Evolutionary conservation across 1,140 invertebrate species (phyloP).

Genomic region (Ladona fulva): DNA sequence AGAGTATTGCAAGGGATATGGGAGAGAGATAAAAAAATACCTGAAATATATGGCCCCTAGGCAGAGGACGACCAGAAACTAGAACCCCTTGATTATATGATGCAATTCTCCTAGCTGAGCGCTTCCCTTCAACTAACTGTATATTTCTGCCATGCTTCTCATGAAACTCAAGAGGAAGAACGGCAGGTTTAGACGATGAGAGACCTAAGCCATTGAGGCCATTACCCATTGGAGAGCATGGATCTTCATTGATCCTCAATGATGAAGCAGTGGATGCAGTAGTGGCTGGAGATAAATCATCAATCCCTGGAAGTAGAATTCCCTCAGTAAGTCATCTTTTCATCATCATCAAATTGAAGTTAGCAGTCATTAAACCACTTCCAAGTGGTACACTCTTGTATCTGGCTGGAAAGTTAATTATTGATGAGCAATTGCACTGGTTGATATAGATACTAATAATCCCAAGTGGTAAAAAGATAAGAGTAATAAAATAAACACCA

Average conservation of each 20-base stretch:
- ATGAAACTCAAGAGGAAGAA: slow-evolving; percentile 40
- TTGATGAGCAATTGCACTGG: too few species aligned
- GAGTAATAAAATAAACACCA: too few species aligned
- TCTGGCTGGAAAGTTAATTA: too few species aligned
- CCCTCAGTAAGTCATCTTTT: too few species aligned
- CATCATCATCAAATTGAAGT: too few species aligned
- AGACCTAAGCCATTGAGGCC: slow-evolving; percentile 23
- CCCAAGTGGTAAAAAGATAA: too few species aligned
- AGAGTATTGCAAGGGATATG: neutral
- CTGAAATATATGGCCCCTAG: slow-evolving; percentile 50
- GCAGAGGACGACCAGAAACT: slow-evolving; percentile 48
- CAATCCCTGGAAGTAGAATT: neutral
- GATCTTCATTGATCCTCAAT: neutral
- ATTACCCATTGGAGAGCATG: slow-evolving; percentile 26
- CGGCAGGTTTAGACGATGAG: neutral
- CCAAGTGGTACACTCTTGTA: too few species aligned
- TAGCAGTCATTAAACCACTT: too few species aligned
- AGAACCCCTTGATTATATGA: slow-evolving; percentile 71
- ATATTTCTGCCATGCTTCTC: slow-evolving; percentile 68
- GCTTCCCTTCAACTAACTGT: slow-evolving; percentile 47
- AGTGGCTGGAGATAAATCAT: neutral
- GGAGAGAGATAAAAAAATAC: slow-evolving; percentile 27
- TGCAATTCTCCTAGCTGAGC: slow-evolving; percentile 51
- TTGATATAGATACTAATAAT: too few species aligned
- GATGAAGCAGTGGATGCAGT: neutral